Conservation (phyloP, 2,113 vertebrate species). For the Colinus virginianus region DNA sequence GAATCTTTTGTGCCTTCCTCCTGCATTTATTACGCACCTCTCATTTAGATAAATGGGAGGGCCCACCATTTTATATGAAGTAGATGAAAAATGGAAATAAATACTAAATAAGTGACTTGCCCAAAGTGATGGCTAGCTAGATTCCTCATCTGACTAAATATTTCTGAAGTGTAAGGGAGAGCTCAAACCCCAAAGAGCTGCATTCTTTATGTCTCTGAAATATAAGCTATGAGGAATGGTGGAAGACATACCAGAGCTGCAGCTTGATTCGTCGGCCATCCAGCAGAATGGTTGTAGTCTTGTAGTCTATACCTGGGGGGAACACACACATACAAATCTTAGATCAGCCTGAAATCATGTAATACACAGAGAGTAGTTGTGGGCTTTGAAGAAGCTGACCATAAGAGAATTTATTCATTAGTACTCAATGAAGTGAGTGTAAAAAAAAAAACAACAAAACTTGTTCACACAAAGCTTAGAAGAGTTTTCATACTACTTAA, state of each 20-base stretch:
- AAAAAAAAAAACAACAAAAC: background rate
- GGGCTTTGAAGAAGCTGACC: background rate
- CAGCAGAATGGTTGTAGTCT: constrained; percentile 88
- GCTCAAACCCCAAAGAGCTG: background rate
- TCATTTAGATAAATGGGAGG: background rate
- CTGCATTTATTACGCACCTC: background rate
- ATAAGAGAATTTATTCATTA: background rate
- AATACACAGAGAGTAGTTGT: background rate
- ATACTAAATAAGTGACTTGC: background rate
- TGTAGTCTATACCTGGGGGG: constrained; percentile 86
- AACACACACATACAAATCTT: background rate
- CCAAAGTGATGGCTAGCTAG: background rate
- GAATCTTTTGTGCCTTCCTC: background rate
- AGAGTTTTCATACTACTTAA: background rate
- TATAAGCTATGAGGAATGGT: background rate
- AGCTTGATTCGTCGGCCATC: constrained; percentile 88
- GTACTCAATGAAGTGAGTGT: too few relatives aligned
- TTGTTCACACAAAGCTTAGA: background rate
- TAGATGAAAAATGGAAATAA: background rate
- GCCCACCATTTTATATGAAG: background rate
- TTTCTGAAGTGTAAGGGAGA: background rate
- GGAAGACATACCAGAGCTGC: constrained; percentile 83
- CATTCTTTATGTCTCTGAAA: background rate
- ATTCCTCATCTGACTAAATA: background rate
- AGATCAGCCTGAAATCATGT: background rate